Conservation (phyloP, 2,888 invertebrate species). For the Volucella zonaria region DNA sequence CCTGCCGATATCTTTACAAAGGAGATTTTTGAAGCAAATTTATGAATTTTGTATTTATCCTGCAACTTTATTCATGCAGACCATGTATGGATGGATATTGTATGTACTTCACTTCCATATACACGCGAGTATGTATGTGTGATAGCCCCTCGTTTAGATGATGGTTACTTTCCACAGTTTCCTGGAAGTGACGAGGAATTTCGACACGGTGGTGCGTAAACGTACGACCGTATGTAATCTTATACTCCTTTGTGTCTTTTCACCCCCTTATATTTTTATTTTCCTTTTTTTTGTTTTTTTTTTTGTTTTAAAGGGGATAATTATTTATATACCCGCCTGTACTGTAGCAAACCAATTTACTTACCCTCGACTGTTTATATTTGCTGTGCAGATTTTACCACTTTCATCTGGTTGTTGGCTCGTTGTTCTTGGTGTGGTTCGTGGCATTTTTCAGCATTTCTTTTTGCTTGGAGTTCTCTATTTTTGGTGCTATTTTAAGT, state of each 20-base stretch:
- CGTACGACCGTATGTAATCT: too few relatives aligned
- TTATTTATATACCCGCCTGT: too few relatives aligned
- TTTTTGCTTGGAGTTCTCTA: not conserved
- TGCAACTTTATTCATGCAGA: too few relatives aligned
- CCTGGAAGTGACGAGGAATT: too few relatives aligned
- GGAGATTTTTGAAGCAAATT: too few relatives aligned
- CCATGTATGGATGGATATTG: too few relatives aligned
- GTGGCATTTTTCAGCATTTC: conserved; percentile 28
- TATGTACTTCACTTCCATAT: too few relatives aligned
- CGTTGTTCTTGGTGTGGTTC: conserved; percentile 51
- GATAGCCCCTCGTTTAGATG: too few relatives aligned
- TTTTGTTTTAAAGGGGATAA: not conserved
- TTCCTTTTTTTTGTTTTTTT: not conserved
- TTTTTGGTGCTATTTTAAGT: conserved; percentile 20
- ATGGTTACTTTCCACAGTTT: too few relatives aligned
- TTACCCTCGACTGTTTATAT: conserved; percentile 5
- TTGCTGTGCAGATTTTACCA: conserved; percentile 50
- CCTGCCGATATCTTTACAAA: too few relatives aligned
- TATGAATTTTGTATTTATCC: too few relatives aligned
- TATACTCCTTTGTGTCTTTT: not conserved
- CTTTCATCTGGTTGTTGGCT: conserved; percentile 47
- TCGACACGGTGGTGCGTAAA: conserved; percentile 5
- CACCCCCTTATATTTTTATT: conserved; percentile 5
- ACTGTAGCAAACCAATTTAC: not conserved
- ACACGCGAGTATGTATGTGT: too few relatives aligned